Base-by-base conservation (phyloP, 2,888 invertebrate species). In the Cephus spinipes region DNA sequence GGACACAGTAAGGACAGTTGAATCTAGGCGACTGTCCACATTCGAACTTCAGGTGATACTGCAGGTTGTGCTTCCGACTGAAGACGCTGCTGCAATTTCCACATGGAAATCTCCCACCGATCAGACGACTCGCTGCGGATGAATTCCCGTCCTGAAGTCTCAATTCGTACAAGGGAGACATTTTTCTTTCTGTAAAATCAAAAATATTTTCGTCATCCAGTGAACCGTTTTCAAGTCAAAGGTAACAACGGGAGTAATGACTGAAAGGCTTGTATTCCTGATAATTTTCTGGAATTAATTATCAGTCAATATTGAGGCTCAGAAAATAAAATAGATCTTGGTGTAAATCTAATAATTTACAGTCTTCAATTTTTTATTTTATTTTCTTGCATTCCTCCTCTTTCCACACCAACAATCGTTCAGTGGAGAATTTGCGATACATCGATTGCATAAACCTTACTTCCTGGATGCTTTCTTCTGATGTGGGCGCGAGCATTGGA, bases 11-110 rank as follows among this genome's bases (percentile, higher is more conserved):
- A n/a, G 87, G 85, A 75, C 88, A 88, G 74, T 87, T 85, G 83
- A 87, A 90, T 11, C 87, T 82, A 31, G 87, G 87, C 68, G 84
- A 84, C 77, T 87, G 85, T 35, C 89, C 89, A 79, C 90, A 90
- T 74, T 85, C 85, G 76, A 86, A 84, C 77, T 83, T 85, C 77
- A 86, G 73, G 77, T 90, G 90, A 77, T 88, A 88, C 68, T 87
- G 86, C 23, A 90, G 83, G 83, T 89, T 90, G 33, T 88, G 86
- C 76, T 89, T 87, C 36, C 86, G 87, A 74, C 87, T 88, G 81
- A 89, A 90, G 12, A 83, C 84, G 40, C 90, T 88, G 35, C 86
- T 85, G 77, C 91, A 91, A 76, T 84, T 84, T 30, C 85, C 82
- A 74, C 71, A 71, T 12, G 71, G 71, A 71, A 71, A 71, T 71